Conservation (phyloP, 2,888 invertebrate species). For the Scelioninae gen. 1 region DNA sequence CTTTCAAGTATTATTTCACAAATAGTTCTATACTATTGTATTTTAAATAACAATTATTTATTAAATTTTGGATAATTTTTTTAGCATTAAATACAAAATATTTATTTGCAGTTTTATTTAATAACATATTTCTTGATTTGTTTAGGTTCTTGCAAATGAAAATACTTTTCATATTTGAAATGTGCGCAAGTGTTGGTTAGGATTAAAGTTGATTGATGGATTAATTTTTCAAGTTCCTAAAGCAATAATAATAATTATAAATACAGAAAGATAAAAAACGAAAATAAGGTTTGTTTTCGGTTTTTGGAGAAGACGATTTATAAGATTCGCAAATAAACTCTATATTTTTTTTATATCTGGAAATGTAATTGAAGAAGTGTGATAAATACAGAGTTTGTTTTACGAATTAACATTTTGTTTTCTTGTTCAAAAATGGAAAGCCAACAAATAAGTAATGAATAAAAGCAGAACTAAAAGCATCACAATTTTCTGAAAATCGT, state of each 20-base stretch:
- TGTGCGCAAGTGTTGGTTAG: constrained; percentile 30
- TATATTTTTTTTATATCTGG: no score
- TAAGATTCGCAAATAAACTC: no score
- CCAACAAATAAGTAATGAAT: no score
- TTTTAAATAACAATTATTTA: no score
- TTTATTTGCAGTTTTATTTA: background rate
- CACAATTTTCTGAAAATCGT: constrained; percentile 25
- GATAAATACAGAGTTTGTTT: no score
- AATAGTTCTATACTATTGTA: no score
- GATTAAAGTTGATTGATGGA: constrained; percentile 41
- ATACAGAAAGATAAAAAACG: background rate
- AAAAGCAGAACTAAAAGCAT: background rate
- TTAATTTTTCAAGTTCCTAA: constrained; percentile 56
- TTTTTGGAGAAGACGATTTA: no score
- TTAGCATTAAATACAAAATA: background rate
- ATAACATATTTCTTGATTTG: background rate
- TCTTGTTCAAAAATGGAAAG: constrained; percentile 8
- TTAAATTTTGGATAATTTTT: no score
- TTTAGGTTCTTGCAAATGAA: constrained; percentile 12
- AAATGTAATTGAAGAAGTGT: no score
- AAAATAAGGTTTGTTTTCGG: no score
- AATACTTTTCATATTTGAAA: constrained; percentile 11
- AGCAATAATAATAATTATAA: constrained; percentile 43
- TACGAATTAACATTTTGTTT: no score
- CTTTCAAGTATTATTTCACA: no score